Base-by-base conservation (phyloP, 2,113 vertebrate genomes). In the Atlantisia rogersi region DNA sequence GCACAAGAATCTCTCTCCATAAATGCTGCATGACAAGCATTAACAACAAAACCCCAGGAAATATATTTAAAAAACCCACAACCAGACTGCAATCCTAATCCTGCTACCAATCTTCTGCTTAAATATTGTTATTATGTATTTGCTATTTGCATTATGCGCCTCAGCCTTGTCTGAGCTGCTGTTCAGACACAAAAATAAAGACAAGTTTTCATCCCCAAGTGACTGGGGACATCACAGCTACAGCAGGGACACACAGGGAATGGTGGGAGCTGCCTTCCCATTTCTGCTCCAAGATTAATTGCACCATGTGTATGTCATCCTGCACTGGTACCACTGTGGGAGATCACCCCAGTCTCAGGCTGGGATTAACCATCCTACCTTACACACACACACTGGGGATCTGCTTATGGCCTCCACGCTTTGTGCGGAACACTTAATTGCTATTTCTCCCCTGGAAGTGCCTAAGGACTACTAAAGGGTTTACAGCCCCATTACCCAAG, bases 351-450 rank as follows among this genome's bases (percentile, higher is more conserved):
- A 44, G 40, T 16, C 28, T 46, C 10, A 7, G 44, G 28, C 69
- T 63, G 25, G n/a, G 42, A 86, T 74, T 58, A 82, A 22, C n/a
- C 56, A 75, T 44, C 53, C 53, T 56, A 70, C 21, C 70, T 64
- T 63, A 32, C 32, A 24, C 26, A 19, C 0, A 0, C 32, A 26
- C 26, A 17, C 0, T 0, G 52, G 20, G 29, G 12, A 48, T 20
- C 56, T 68, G 64, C 46, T 55, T 5, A 0, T 13, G 29, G 5
- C 71, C 42, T 74, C 48, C 62, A 52, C 0, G 0, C n/a, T 46
- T 29, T 60, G 39, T 48, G 39, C 3, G 0, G 9, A 60, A 70
- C 65, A 81, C 29, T 55, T 44, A 44, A 60, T 39, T 42, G 59
- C 48, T 58, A 68, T 56, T 81, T 73, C 60, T 67, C 9, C 56